Base-by-base conservation (phyloP, 2,113 vertebrate species). In the Pluvianellus socialis region DNA sequence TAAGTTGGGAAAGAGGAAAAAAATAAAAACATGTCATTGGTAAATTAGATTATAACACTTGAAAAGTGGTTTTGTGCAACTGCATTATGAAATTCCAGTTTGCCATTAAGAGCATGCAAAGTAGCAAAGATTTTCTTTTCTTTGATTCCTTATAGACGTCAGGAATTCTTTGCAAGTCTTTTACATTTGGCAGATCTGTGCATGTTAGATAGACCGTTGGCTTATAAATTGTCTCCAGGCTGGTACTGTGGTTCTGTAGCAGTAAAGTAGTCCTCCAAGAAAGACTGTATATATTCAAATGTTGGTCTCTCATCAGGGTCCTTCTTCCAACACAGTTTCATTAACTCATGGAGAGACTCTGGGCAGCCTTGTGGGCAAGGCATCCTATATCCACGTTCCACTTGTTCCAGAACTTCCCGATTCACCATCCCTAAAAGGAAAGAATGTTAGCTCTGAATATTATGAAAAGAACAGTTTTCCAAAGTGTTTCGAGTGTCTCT, bases 221-320 rank as follows among this genome's bases (percentile, higher is more conserved):
- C 97, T 98, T 99, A 99, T 98, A 99, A 98, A 98, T 99, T 99
- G 97, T 99, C 99, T 96, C 99, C 99, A 74, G 99, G 99, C 95
- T 99, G 99, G 97, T 99, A 99, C 97, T 99, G 99, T 94, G 99
- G 99, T 98, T 99, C 99, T 91, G 99, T 99, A 97, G 99, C 98
- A 95, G 99, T 99, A 97, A 99, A 99, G 90, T 99, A 99, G 98
- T 99, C 99, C 98, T 99, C 99, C 97, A 99, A 97, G 98, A 99
- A 99, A 94, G 99, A 99, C 98, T 99, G 99, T 79, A 99, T 99
- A 97, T 99, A 99, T 97, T 99, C 99, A 94, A 99, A 99, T 7
- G 99, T 99, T 97, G 99, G 99, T 97, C 99, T 99, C 97, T 99
- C 99, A 81, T 99, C 99, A 11, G 99, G 98, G 79, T 99, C 99